Evolutionary conservation across 2,113 vertebrate species (phyloP), one percentile per base, ranked within the genome.

Genomic region (Lepisosteus oculatus): DNA sequence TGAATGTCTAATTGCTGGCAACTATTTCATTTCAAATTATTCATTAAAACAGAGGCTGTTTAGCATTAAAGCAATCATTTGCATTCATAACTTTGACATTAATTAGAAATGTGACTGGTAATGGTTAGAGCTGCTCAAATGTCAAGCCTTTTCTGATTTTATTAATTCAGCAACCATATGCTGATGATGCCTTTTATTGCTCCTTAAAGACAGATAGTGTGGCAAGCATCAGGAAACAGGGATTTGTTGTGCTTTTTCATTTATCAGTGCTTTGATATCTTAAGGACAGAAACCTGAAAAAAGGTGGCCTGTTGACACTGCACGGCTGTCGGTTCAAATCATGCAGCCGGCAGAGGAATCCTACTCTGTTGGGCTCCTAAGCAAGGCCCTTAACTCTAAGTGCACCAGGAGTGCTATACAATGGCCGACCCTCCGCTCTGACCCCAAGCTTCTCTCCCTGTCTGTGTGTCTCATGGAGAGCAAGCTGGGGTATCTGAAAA

Each of bases 1-100:
- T 89, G 90, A 91, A 93, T 92, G 91, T 92, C 87, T 93, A 92
- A 93, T 91, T 92, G 88, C 85, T 90, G 89, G 85, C 88, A 91
- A 91, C 85, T 79, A 84, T 92, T 91, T 91, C 79, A 87, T 88
- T 93, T 90, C 83, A 87, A 92, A 92, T 91, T 88, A 84, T 78
- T 91, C 86, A 91, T 90, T 90, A 89, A 89, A 90, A 81, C 74
- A 82, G 78, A 84, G 90, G 71, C 84, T 76, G 84, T 85, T 92
- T 89, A 91, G 81, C 78, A 88, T 81, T 83, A 68, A 88, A 87
- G 81, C 85, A 83, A 81, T 81, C 77, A 87, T 86, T 77, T 85
- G 78, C 85, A 86, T 86, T 86, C 83, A 85, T 88, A 85, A 85
- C 90, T 88, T 85, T 87, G 77, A 82, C 89, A 90, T 88, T 88